Evolutionary conservation across 2,888 invertebrate genomes (phyloP).

Genomic region (Pyralis farinalis): DNA sequence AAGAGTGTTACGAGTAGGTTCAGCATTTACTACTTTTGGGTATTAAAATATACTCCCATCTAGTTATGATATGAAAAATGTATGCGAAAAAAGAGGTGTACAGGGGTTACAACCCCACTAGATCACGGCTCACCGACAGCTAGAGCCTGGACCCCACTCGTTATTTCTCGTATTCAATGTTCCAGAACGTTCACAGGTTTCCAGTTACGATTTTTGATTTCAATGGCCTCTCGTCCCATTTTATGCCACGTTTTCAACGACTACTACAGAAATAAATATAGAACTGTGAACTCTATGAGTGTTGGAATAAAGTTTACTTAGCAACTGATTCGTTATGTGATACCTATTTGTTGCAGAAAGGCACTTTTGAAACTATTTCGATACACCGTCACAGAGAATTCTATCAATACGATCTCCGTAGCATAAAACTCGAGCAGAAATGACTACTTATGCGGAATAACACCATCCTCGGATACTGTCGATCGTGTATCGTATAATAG

Average conservation of each 20-base stretch:
- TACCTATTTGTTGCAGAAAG: slow-evolving; percentile 7
- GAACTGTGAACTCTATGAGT: slow-evolving; percentile 12
- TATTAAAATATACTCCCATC: too few species aligned
- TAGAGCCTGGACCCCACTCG: slow-evolving; percentile 31
- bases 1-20: too few species aligned
- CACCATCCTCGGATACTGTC: not conserved
- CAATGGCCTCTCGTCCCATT: slow-evolving; percentile 44
- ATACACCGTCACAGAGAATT: slow-evolving; percentile 26
- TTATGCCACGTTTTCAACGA: slow-evolving; percentile 40
- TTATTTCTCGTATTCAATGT: slow-evolving; percentile 52
- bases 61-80: too few species aligned
- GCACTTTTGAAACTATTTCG: slow-evolving; percentile 40
- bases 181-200: slow-evolving; percentile 50
- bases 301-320: slow-evolving; percentile 6
- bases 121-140: not conserved
- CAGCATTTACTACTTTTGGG: too few species aligned
- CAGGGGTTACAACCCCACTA: too few species aligned
- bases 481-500: too few species aligned
- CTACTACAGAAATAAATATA: slow-evolving; percentile 12
- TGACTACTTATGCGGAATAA: slow-evolving; percentile 16
- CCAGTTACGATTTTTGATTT: slow-evolving; percentile 49
- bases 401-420: slow-evolving; percentile 15
- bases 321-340: slow-evolving; percentile 5
- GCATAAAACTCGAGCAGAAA: slow-evolving; percentile 14
- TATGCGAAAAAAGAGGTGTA: too few species aligned